A percentile compares a stretch with the other conserved stretches of the same genome.
phyloP scores from a whole-genome alignment of 2,113 vertebrate genomes.

The Syngnathus scovelli region DNA sequence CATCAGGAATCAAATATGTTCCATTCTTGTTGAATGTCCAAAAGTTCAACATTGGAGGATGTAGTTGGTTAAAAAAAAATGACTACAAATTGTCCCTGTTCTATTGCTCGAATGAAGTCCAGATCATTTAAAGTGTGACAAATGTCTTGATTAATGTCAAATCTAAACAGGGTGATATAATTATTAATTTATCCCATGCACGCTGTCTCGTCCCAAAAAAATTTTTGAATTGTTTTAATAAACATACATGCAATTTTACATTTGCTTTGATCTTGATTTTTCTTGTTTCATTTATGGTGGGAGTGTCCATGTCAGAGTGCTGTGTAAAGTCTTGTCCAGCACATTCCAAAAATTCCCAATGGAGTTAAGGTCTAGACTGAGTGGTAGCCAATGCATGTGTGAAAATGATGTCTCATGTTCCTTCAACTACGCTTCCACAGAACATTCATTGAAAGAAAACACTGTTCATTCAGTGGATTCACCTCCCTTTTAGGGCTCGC shows the following conservation, averaged over 20 bases:
- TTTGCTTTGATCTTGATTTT: neutral
- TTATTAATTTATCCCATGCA: neutral
- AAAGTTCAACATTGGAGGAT: neutral
- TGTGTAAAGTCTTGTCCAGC: slow-evolving; percentile 7
- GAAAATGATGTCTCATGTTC: slow-evolving; percentile 7
- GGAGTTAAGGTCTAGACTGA: slow-evolving; percentile 4
- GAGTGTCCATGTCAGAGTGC: neutral
- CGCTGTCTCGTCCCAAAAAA: neutral
- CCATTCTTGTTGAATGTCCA: neutral
- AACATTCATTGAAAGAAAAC: neutral
- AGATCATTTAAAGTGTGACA: neutral
- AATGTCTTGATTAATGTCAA: neutral
- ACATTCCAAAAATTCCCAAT: slow-evolving; percentile 4
- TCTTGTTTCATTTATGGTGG: neutral
- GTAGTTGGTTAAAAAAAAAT: neutral
- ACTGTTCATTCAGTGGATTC: slow-evolving; percentile 1
- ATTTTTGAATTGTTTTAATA: neutral
- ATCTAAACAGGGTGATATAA: neutral
- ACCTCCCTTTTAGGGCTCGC: neutral
- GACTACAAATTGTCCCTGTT: neutral
- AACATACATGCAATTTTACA: neutral
- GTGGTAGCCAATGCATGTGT: neutral
- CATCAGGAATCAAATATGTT: neutral
- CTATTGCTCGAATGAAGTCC: neutral
- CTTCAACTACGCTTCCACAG: neutral